A percentile compares a stretch with the other conserved stretches of the same genome.
These are phyloP conservation scores for Craseonycteris thonglongyai DNA, from an alignment of 2,113 vertebrate genomes.

Conservation along the genomic window DNA sequence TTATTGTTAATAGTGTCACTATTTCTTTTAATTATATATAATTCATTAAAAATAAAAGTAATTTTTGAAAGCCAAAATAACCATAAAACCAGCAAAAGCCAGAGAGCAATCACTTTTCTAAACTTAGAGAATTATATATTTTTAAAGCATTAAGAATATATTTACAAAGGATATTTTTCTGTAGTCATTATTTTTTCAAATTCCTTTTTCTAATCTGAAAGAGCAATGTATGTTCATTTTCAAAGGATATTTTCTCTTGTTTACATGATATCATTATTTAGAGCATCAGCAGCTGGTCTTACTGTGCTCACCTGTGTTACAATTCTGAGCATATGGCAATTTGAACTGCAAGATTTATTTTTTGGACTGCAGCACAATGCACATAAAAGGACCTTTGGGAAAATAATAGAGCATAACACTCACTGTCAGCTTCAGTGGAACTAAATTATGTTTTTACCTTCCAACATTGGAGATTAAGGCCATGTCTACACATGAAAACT, in stretches of 20 bases:
- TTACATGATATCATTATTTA: background rate
- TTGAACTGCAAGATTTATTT: background rate
- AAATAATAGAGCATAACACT: background rate
- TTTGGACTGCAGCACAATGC: background rate
- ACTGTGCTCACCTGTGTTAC: background rate
- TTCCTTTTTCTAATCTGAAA: background rate
- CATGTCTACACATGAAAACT: background rate
- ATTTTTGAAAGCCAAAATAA: background rate
- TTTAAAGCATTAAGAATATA: background rate
- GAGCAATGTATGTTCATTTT: background rate
- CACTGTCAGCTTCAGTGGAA: accelerated
- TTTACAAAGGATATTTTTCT: background rate
- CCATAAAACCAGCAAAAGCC: background rate
- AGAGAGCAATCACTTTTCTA: background rate
- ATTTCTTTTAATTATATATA: background rate
- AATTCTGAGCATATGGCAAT: background rate
- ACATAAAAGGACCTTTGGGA: background rate
- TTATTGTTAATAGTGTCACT: background rate
- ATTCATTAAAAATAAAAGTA: background rate
- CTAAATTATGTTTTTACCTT: background rate
- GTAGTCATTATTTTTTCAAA: background rate
- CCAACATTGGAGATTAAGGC: background rate
- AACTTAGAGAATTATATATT: background rate
- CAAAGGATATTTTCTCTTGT: background rate
- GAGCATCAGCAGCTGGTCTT: background rate